A percentile compares a stretch with the other conserved stretches of the same genome.
Conservation (phyloP, 2,113 vertebrate genomes). For the Phylloscopus whistleri region DNA sequence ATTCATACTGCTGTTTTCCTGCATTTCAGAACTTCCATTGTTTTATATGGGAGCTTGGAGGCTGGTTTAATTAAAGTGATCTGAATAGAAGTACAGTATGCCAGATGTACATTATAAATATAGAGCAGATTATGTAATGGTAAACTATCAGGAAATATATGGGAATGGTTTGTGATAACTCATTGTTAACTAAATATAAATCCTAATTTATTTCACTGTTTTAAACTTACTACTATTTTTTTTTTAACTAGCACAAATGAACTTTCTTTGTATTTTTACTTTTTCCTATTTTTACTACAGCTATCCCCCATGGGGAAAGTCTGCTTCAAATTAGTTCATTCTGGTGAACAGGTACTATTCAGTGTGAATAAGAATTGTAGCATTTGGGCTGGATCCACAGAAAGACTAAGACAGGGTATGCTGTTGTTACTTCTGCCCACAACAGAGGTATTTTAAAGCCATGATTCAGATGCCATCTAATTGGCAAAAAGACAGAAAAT, state of each 20-base stretch:
- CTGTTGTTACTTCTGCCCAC: background rate
- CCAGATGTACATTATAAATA: slow-evolving; percentile 78
- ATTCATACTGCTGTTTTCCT: slow-evolving; percentile 15
- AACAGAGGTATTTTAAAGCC: background rate
- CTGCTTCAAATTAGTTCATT: slow-evolving; percentile 67
- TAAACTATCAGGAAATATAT: slow-evolving; percentile 73
- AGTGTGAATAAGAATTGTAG: background rate
- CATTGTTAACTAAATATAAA: slow-evolving; percentile 75
- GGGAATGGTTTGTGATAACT: slow-evolving; percentile 72
- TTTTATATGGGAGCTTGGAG: slow-evolving; percentile 73
- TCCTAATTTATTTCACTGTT: slow-evolving; percentile 74
- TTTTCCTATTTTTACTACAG: slow-evolving; percentile 53
- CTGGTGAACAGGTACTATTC: slow-evolving; percentile 31
- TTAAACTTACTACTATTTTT: slow-evolving; percentile 33
- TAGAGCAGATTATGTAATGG: slow-evolving; percentile 74
- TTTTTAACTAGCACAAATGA: slow-evolving; percentile 68
- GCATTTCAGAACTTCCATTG: slow-evolving; percentile 47
- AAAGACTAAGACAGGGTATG: background rate
- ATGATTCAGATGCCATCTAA: background rate
- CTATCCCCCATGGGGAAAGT: slow-evolving; percentile 58
- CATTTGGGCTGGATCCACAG: background rate
- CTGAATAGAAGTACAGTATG: slow-evolving; percentile 69
- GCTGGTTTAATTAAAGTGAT: slow-evolving; percentile 79
- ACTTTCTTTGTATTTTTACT: slow-evolving; percentile 64
- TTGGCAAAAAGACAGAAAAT: background rate